Evolutionary conservation across 2,888 invertebrate species (phyloP), one percentile per base, ranked within the genome.

Genomic region (Orthosia cruda): DNA sequence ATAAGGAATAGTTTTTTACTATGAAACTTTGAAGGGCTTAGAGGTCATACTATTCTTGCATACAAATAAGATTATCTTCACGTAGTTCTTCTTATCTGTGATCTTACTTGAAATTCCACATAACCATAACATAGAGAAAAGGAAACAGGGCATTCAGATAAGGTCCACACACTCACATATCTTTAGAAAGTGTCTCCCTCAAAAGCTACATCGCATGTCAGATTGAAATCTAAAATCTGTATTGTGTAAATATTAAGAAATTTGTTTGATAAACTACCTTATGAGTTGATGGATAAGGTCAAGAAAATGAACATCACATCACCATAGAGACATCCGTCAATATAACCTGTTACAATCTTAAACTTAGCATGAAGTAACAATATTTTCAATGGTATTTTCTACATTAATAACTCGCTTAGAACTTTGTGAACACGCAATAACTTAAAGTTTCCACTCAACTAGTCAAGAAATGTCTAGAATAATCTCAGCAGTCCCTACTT

Each of bases 41-140:
- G 45, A 20, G 80, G 70, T 65, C 64, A 62, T 15, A 63, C 80
- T 47, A 23, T 12, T 23, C 50, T 54, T 68, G 71, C 63, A 84
- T 81, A 71, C 57, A 3, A 84, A 84, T 40, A 40, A 71, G 26
- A 9, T 40, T 40, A 40, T 40, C 40, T 40, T 40, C 9, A 9
- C 40, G 40, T 40, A 40, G 40, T 40, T 40, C 40, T 50, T 64
- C 47, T 81, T 74, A 75, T 81, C 80, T 75, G 15, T 15, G 65
- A 64, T 77, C 74, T 12, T 40, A 15, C 1, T 26, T 16, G 2
- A 15, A 50, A 13, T 12, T 49, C 45, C 47, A 62, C 26, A 50
- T 57, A 57, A 63, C 40, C 45, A 57, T 72, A 66, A 49, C 40
- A 12, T 9, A 57, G 57, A 26, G 62, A 58, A 74, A 65, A 52